Base-by-base conservation (phyloP, 2,797 vertebrate genomes). In the Steatocranus sp. region DNA sequence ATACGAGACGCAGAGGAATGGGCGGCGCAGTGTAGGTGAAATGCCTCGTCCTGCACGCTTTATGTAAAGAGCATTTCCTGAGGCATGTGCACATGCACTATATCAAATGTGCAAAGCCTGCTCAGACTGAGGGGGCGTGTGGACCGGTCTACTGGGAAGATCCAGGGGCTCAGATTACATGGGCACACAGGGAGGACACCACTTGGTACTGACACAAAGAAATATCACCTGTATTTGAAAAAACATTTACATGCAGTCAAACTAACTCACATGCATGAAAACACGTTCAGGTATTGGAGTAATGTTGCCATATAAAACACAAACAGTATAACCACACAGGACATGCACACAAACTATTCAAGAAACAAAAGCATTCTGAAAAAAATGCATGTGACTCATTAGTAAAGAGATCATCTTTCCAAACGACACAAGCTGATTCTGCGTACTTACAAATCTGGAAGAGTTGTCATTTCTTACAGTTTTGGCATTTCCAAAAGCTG, bases 401-500 rank as follows among this genome's bases (percentile, higher is more conserved):
- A 66, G 12, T 23, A 41, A 1, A 7, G 4, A 30, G 15, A 1
- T 30, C 23, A 18, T 30, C 17, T 70, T 1, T 2, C 17, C 23
- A 43, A 77, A 34, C 51, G 8, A 38, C 15, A 48, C 66, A 27
- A 49, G 15, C 20, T 73, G 15, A 58, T 38, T 74, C 9, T 70
- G n/a, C 49, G 91, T 96, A 99, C 98, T 99, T 93, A 99, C 98
- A 91, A 99, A 99, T 98, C 98, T 97, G 86, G 98, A 99, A 1
- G 98, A 99, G 94, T 99, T 99, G 96, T 99, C 98, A 82, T 99
- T 99, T 92, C 98, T 96, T 84, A 99, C 96, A 6, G 98, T 99
- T 96, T 99, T 99, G 85, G 98, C 98, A 89, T 99, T 99, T 95
- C 98, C 98, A 95, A 99, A 99, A 83, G 98, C 98, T 99, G 90